Evolutionary conservation across 2,797 vertebrate species (phyloP), one percentile per base, ranked within the genome.

Genomic region (Anomalospiza imberbis): DNA sequence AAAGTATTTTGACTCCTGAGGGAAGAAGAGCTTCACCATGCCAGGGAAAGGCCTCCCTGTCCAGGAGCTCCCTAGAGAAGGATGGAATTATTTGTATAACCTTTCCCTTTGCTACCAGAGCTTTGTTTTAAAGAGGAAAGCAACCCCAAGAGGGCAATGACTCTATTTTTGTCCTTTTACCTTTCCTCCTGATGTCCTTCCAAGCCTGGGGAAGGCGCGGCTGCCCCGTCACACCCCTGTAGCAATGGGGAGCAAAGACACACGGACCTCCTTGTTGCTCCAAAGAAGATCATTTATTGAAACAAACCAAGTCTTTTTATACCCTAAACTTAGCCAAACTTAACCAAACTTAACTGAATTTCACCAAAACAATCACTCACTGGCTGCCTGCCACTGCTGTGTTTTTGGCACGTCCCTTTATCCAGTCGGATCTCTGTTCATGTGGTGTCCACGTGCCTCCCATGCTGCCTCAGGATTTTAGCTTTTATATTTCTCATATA

Each of bases 151-250:
- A n/a, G 44, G 34, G 29, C 44, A n/a, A 28, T 53, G 36, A 7
- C 38, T 54, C 5, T 51, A 5, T 32, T 40, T 58, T 42, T 58
- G 20, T 9, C 44, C 45, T 75, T 89, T 82, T 50, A 34, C 71
- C 36, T 96, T 82, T 82, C 74, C 67, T 60, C 2, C 0, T n/a
- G 47, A 20, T 51, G 70, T 26, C 42, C 25, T 68, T 74, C 58
- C 32, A 47, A 63, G 66, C 45, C 47, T 18, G 2, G 7, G 58
- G 40, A 78, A 66, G 44, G 76, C 2, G 0, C 0, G 0, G 2
- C 71, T 44, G 55, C 51, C 51, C 70, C 1, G 0, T 6, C 44
- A 31, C 72, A 34, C 1, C 36, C 74, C 32, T 6, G 34, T 2
- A 57, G 53, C 44, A 18, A n/a, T 2, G 34, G 53, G 29, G 29